Evolutionary conservation across 2,888 invertebrate species (phyloP), one percentile per base, ranked within the genome.

Genomic region (Encarsia formosa): DNA sequence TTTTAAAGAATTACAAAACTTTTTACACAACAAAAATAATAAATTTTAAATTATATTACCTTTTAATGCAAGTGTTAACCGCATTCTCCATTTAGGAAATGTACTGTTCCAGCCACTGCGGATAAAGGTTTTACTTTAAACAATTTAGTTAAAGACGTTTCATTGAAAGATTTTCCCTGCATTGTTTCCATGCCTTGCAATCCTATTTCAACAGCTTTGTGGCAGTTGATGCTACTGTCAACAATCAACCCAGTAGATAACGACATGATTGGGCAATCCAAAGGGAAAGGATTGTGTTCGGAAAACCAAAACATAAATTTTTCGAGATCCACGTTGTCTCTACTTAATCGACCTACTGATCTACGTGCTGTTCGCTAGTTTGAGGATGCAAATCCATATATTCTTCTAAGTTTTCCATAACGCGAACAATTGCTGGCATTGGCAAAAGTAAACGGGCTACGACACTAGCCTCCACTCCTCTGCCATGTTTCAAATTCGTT

Each of bases 1-100:
- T 51, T 16, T 54, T 59, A 29, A 66, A 60, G 41, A 61, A 34
- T 43, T 63, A 60, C 42, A 66, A 66, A 8, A n/a, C n/a, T n/a
- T n/a, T n/a, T n/a, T n/a, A n/a, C n/a, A n/a, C n/a, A n/a, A n/a
- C n/a, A n/a, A n/a, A n/a, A n/a, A n/a, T n/a, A n/a, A 65, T 47
- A 6, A 16, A 15, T 16, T 4, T 11, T 32, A 41, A 37, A 38
- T 56, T 37, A 40, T n/a, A n/a, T n/a, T n/a, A n/a, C n/a, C n/a
- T n/a, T n/a, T n/a, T n/a, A n/a, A n/a, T n/a, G n/a, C n/a, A n/a
- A n/a, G n/a, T n/a, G n/a, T n/a, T n/a, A n/a, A 19, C 52, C 0
- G 38, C 57, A 20, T 35, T n/a, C n/a, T n/a, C n/a, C n/a, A n/a
- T n/a, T n/a, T n/a, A n/a, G n/a, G n/a, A n/a, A n/a, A n/a, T n/a